phyloP scores from a whole-genome alignment of 2,888 invertebrate species.

The Callimorpha dominula region DNA sequence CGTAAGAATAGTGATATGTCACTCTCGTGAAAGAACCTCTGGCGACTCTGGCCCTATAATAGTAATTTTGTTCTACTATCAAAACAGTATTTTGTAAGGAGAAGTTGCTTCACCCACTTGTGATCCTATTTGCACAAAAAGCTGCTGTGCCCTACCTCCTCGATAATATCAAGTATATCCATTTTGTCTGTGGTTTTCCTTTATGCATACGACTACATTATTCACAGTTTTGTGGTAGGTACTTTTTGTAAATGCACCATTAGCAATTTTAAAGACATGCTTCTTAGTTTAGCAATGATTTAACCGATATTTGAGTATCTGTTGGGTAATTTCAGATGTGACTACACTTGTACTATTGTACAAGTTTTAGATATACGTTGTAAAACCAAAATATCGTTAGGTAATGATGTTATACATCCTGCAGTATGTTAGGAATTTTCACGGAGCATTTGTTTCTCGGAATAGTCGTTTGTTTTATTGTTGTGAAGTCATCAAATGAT shows the following conservation, averaged over 20 bases:
- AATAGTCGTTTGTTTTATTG: conserved; percentile 26
- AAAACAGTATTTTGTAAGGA: background rate
- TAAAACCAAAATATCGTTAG: conserved; percentile 1
- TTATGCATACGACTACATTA: background rate
- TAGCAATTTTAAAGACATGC: background rate
- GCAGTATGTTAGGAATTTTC: conserved; percentile 15
- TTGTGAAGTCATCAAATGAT: conserved; percentile 18
- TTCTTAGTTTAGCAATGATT: background rate
- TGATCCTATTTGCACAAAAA: background rate
- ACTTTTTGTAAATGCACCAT: background rate
- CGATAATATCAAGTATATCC: background rate
- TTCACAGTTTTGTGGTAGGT: background rate
- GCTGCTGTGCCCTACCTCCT: background rate
- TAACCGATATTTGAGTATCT: background rate
- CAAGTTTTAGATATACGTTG: background rate
- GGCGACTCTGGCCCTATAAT: background rate
- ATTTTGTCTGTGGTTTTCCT: conserved; percentile 13
- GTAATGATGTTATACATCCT: conserved; percentile 20
- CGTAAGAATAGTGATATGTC: background rate
- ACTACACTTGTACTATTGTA: background rate
- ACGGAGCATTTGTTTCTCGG: conserved; percentile 28
- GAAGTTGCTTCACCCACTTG: background rate
- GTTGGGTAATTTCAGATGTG: background rate
- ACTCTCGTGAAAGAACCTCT: background rate
- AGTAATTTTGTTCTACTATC: background rate